These are phyloP conservation scores for Reticulitermes lucifugus DNA, from an alignment of 2,888 invertebrate genomes.

Conservation along the genomic window DNA sequence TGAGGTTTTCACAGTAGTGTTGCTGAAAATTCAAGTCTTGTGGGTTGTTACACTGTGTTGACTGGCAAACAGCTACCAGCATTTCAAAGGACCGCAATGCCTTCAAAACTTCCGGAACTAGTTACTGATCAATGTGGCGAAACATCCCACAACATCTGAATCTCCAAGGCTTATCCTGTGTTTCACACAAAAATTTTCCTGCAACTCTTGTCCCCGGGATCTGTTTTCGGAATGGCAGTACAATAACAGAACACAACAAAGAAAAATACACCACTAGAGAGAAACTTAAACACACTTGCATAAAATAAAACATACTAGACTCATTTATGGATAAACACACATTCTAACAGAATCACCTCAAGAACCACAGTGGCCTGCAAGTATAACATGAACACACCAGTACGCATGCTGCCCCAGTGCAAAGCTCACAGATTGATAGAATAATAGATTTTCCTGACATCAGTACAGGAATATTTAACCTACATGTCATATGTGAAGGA, in stretches of 20 bases:
- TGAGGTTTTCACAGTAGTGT: no score
- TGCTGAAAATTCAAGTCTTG: no score
- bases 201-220: constrained; percentile 19
- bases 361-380: constrained; percentile 8
- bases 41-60: no score
- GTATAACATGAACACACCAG: background rate
- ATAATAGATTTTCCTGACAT: background rate
- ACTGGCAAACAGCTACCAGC: no score
- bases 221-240: constrained; percentile 42
- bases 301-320: constrained; percentile 19
- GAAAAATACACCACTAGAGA: constrained; percentile 39
- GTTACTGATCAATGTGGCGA: no score
- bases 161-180: background rate
- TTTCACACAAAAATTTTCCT: background rate
- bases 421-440: background rate
- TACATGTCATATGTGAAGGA: no score
- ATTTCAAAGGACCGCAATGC: no score
- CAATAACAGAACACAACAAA: constrained; percentile 1
- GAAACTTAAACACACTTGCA: background rate
- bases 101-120: no score
- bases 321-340: constrained; percentile 26
- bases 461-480: no score
- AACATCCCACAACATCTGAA: no score
- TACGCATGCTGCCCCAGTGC: background rate
- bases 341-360: background rate